Conservation (phyloP, 1,140 invertebrate species). For the Drosophila hydei region DNA sequence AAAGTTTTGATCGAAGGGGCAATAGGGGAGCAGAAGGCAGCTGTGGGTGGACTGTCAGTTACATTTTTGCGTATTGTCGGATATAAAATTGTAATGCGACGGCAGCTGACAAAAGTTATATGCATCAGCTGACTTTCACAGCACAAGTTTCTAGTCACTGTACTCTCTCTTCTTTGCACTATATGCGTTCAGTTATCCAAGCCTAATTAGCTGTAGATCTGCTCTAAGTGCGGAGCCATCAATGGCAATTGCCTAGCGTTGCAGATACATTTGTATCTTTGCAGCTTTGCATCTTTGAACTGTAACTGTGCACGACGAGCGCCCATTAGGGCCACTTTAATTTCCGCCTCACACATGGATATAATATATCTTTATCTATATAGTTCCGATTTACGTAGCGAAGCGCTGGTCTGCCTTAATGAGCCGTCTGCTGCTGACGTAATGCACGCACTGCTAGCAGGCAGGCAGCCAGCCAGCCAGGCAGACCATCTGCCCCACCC, state of each 20-base stretch:
- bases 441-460: conserved; percentile 77
- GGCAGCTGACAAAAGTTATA: conserved; percentile 37
- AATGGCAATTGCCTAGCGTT: conserved; percentile 24
- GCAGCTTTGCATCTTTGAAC: background rate
- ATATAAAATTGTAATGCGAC: conserved; percentile 57
- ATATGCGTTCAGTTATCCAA: no score
- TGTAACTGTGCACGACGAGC: conserved; percentile 22
- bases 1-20: conserved; percentile 29
- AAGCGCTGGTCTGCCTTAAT: conserved; percentile 53
- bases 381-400: conserved; percentile 64
- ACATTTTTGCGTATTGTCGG: conserved; percentile 63
- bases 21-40: background rate
- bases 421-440: conserved; percentile 58
- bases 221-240: conserved; percentile 12
- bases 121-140: conserved; percentile 34
- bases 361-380: conserved; percentile 12
- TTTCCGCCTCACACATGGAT: conserved; percentile 46
- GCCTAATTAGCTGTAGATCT: conserved; percentile 56
- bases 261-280: conserved; percentile 36
- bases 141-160: conserved; percentile 14
- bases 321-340: conserved; percentile 49
- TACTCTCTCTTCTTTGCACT: no score
- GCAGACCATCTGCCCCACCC: conserved; percentile 40
- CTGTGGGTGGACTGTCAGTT: background rate
- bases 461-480: no score